Conservation (phyloP, 2,797 vertebrate species). For the Epinephelus malabaricus region DNA sequence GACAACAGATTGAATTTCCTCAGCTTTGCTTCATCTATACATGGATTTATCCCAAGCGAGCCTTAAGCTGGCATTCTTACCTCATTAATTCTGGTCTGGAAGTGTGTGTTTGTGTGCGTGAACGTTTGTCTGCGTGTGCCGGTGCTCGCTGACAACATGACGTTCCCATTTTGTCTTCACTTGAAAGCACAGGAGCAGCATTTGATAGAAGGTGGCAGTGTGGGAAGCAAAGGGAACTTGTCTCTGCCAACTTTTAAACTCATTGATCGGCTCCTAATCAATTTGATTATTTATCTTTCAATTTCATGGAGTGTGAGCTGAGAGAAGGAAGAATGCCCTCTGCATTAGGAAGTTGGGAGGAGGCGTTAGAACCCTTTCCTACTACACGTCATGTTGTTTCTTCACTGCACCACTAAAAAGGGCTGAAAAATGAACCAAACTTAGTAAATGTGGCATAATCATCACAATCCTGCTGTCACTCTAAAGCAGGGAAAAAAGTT, state of each 20-base stretch:
- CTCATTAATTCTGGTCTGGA: constrained; percentile 66
- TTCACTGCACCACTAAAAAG: neutral
- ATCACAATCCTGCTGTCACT: neutral
- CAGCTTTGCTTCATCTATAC: constrained; percentile 72
- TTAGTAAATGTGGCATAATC: constrained; percentile 7
- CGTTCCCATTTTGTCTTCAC: constrained; percentile 10
- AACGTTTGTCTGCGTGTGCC: neutral
- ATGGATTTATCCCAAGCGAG: constrained; percentile 74
- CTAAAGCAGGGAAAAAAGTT: neutral
- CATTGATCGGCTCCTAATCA: constrained; percentile 64
- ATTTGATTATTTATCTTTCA: constrained; percentile 76
- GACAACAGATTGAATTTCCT: constrained; percentile 77
- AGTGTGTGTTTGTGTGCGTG: constrained; percentile 8
- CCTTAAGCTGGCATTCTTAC: constrained; percentile 68
- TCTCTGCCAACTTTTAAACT: constrained; percentile 65
- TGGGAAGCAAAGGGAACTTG: constrained; percentile 46
- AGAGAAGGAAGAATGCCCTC: constrained; percentile 29
- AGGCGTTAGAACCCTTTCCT: neutral
- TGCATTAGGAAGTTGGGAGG: neutral
- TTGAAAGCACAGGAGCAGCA: constrained; percentile 35
- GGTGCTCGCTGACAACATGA: constrained; percentile 33
- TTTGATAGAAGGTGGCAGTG: constrained; percentile 38
- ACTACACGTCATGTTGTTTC: neutral
- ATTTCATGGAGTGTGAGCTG: constrained; percentile 47
- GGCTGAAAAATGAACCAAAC: constrained; percentile 1